Base-by-base conservation (phyloP, 2,888 invertebrate species). In the Seira ritae region DNA sequence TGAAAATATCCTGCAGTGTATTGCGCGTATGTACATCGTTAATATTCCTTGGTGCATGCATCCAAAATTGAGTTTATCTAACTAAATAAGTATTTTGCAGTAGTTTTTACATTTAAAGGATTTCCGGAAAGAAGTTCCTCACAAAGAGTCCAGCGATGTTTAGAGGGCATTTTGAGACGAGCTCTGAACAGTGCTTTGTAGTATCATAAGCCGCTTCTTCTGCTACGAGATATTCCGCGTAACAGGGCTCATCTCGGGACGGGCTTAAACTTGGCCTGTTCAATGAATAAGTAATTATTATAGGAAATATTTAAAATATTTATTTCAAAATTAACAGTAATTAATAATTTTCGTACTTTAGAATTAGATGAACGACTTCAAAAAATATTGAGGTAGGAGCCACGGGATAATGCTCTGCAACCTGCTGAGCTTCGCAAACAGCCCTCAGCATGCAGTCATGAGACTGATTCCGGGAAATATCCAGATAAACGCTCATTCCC, bases 81-180 rank as follows among this genome's bases (percentile, higher is more conserved):
- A n/a, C n/a, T n/a, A n/a, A n/a, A n/a, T n/a, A n/a, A n/a, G n/a
- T n/a, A n/a, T n/a, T n/a, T n/a, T n/a, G n/a, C n/a, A 31, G 31
- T 31, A 31, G 31, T 31, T 31, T 4, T 31, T 4, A 31, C 8
- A n/a, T 17, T 62, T 20, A 73, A 19, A 73, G 46, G 24, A 79
- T 66, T n/a, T 75, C 81, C 15, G 81, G 81, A 24, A 81, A 81
- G 20, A 81, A 81, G 66, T 81, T 81, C 15, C 81, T 62, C 1
- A 81, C 66, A 70, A 81, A 81, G 12, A 81, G 60, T 17, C 68
- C 81, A 19, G 81, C 81, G 50, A 81, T 70, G 71, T 81, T 81
- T 17, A 81, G 19, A 70, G 81, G 81, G 81, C 81, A 81, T 66
- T 66, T 62, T 66, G 81, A 70, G 55, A 75, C 50, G 23, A 31